These are phyloP conservation scores for Loriculus beryllinus DNA, from an alignment of 2,797 vertebrate genomes.

Conservation along the genomic window DNA sequence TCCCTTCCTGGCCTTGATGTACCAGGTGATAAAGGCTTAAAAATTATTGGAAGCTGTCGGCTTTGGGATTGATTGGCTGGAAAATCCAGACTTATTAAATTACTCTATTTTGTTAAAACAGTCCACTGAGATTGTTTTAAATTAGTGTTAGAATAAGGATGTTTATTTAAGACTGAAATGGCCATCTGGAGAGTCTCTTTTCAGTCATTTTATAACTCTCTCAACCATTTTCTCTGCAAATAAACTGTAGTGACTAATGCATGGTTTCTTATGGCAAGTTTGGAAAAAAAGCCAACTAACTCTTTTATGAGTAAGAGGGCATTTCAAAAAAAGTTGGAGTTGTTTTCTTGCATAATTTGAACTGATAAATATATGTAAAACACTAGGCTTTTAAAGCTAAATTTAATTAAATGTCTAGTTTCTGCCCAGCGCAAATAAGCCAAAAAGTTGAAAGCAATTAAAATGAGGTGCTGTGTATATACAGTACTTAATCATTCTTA, in stretches of 20 bases:
- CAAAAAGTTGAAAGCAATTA: slow-evolving; percentile 53
- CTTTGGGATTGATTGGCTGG: slow-evolving; percentile 9
- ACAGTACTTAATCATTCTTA: slow-evolving; percentile 43
- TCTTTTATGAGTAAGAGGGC: slow-evolving; percentile 14
- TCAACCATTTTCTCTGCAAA: slow-evolving; percentile 54
- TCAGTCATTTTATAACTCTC: slow-evolving; percentile 56
- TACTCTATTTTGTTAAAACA: background rate
- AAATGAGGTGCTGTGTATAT: slow-evolving; percentile 45
- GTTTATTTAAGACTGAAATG: slow-evolving; percentile 52
- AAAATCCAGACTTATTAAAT: slow-evolving; percentile 40
- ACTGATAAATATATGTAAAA: slow-evolving; percentile 38
- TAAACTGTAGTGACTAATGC: slow-evolving; percentile 56
- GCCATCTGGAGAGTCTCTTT: slow-evolving; percentile 58
- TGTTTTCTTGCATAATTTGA: slow-evolving; percentile 36
- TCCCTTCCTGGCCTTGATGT: background rate
- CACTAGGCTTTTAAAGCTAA: background rate
- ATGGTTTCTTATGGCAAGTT: slow-evolving; percentile 5
- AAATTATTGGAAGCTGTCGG: background rate
- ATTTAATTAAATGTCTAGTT: slow-evolving; percentile 53
- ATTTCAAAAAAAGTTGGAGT: background rate
- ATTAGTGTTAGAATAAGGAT: slow-evolving; percentile 53
- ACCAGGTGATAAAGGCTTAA: slow-evolving; percentile 10
- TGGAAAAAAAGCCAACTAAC: background rate
- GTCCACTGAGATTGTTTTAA: slow-evolving; percentile 26
- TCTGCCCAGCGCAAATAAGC: slow-evolving; percentile 35